Evolutionary conservation across 2,797 vertebrate genomes (phyloP), one percentile per base, ranked within the genome.

Genomic region (Mallotus villosus): DNA sequence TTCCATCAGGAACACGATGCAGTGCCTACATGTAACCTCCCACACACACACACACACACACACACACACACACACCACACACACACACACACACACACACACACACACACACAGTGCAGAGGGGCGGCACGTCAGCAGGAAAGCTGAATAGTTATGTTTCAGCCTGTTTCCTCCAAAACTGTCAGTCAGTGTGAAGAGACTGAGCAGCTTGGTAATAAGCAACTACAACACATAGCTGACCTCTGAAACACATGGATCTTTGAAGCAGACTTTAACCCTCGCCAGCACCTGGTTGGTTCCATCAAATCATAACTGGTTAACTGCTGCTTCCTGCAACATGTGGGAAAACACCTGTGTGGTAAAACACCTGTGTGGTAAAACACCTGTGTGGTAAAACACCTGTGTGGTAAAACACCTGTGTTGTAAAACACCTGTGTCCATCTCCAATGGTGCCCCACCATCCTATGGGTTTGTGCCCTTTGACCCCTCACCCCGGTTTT

Each of bases 151-250:
- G n/a, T 21, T 2, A 59, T 59, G 9, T 24, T 21, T 59, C 55
- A 7, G 32, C 77, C 74, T 68, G 74, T 88, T 60, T 22, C 57
- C 70, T 62, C 70, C 78, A 55, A 75, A 81, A 80, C 67, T 46
- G 0, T 41, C 68, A 68, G 84, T 85, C 83, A 83, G 84, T 84
- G 81, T 75, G 19, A 72, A 85, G 71, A 77, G 68, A 84, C 81
- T 91, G 88, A 90, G 83, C 81, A 70, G 87, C 76, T 81, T 82
- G 78, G 58, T 87, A 83, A 89, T 82, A 72, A 70, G 19, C 76
- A 73, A 72, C 77, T 46, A 46, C 14, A 8, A 46, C 41, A 46
- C 41, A 46, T 46, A 80, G 81, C 72, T 72, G 80, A 67, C 71
- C 76, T 66, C 25, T 27, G 37, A 64, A 51, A 32, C 71, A n/a